These are phyloP conservation scores for Rhamnusium bicolor DNA, from an alignment of 2,888 invertebrate species.

Conservation along the genomic window DNA sequence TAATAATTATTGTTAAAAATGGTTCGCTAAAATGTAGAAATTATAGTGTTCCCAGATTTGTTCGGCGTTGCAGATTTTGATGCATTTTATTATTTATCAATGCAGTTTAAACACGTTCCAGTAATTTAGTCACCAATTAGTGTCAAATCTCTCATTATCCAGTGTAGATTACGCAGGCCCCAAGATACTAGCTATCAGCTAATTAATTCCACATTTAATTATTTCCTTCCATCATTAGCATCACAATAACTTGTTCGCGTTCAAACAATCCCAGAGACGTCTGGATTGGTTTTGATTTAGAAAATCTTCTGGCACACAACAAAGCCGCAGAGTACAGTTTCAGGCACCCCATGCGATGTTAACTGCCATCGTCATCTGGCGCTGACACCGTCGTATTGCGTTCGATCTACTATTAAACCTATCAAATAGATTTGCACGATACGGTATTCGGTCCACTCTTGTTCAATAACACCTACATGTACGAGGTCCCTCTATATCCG, in stretches of 20 bases:
- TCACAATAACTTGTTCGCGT: constrained; percentile 15
- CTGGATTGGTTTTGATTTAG: constrained; percentile 32
- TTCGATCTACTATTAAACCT: constrained; percentile 60
- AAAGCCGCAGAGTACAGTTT: constrained; percentile 42
- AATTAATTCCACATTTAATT: constrained; percentile 28
- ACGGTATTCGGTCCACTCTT: constrained; percentile 4
- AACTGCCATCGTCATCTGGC: constrained; percentile 58
- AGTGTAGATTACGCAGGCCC: background rate
- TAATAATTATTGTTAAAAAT: too few species aligned
- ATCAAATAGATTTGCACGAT: constrained; percentile 51
- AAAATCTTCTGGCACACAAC: constrained; percentile 41
- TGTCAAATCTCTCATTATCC: background rate
- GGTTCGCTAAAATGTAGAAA: too few species aligned
- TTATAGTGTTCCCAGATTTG: too few species aligned
- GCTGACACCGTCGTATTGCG: constrained; percentile 62
- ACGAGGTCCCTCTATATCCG: constrained; percentile 37
- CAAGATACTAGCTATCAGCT: background rate
- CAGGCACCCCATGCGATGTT: constrained; percentile 41
- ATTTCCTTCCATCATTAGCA: constrained; percentile 18
- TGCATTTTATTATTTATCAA: too few species aligned
- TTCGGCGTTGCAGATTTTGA: too few species aligned
- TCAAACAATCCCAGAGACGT: constrained; percentile 11
- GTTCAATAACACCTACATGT: constrained; percentile 30
- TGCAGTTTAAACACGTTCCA: too few species aligned
- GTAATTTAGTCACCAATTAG: background rate